Conservation (phyloP, 2,888 invertebrate species). For the Ectemnius lituratus region DNA sequence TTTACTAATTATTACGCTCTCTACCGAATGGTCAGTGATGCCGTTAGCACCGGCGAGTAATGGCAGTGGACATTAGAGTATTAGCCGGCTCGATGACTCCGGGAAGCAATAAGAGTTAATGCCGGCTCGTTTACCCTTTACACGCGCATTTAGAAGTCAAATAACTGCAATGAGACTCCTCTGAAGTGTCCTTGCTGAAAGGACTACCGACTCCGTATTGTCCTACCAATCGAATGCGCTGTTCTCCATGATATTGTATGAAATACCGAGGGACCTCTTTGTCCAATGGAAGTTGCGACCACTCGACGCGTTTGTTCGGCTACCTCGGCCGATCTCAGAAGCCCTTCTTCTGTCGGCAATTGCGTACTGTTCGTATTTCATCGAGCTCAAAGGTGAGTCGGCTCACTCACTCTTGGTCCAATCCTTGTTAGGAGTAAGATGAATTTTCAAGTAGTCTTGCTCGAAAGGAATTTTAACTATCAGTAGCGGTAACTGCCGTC, state of each 20-base stretch:
- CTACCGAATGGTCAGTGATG: too few relatives aligned
- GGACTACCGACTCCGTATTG: neutral
- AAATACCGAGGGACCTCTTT: neutral
- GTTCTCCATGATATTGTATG: neutral
- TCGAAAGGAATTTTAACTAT: conserved; percentile 31
- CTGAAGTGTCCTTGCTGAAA: neutral
- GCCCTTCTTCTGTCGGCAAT: conserved; percentile 17
- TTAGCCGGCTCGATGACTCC: conserved; percentile 27
- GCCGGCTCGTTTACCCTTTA: conserved; percentile 18
- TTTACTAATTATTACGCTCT: too few relatives aligned
- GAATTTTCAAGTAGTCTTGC: conserved; percentile 17
- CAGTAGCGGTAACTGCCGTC: conserved; percentile 6
- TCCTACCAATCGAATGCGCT: conserved; percentile 4
- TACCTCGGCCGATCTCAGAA: neutral
- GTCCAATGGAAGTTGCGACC: neutral
- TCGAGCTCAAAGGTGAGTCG: too few relatives aligned
- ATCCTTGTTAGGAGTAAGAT: too few relatives aligned
- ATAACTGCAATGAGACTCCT: conserved; percentile 1
- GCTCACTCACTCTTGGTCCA: too few relatives aligned
- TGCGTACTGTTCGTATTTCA: too few relatives aligned
- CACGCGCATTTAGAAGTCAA: conserved; percentile 25
- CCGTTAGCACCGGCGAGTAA: too few relatives aligned
- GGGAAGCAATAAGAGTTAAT: conserved; percentile 35
- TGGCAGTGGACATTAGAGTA: conserved; percentile 5
- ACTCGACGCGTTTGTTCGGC: neutral